Percentiles rank a stretch among this genome's conserved stretches.
phyloP scores from a whole-genome alignment of 2,888 invertebrate genomes.

The Napeogenes inachia region DNA sequence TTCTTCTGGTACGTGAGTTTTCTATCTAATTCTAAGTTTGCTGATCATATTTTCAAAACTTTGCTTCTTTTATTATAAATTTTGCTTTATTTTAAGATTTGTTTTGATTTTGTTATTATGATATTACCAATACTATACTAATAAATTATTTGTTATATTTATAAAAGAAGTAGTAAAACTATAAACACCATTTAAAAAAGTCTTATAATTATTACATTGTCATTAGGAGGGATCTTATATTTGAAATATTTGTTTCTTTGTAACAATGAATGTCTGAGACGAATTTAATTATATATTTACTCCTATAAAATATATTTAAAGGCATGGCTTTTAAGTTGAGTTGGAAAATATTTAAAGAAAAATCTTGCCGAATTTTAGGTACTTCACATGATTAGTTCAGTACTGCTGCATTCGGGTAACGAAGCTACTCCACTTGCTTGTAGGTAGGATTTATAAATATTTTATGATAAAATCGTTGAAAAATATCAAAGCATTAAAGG shows the following conservation, averaged over 20 bases:
- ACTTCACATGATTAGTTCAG: slow-evolving; percentile 20
- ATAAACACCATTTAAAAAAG: too few species aligned
- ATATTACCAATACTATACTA: background rate
- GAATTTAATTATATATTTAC: background rate
- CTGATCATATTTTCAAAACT: slow-evolving; percentile 10
- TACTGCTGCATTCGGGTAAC: slow-evolving; percentile 35
- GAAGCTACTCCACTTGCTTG: slow-evolving; percentile 35
- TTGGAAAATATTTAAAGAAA: background rate
- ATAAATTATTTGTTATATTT: too few species aligned
- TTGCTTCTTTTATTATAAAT: too few species aligned
- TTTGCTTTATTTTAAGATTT: too few species aligned
- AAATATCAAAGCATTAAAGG: slow-evolving; percentile 10
- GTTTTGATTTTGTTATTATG: background rate
- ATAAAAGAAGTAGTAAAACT: too few species aligned
- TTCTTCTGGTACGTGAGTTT: slow-evolving; percentile 26
- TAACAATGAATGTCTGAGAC: too few species aligned
- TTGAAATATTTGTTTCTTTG: too few species aligned
- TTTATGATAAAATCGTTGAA: slow-evolving; percentile 33
- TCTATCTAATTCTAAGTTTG: slow-evolving; percentile 22
- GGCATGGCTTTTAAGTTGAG: background rate
- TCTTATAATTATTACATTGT: too few species aligned
- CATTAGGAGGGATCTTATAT: too few species aligned
- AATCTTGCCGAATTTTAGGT: slow-evolving; percentile 9
- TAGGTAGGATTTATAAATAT: slow-evolving; percentile 27
- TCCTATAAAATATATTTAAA: too few species aligned